Percentiles rank a stretch among this genome's conserved stretches.
These are phyloP conservation scores for Athalia circularis DNA, from an alignment of 2,888 invertebrate genomes.

Conservation along the genomic window DNA sequence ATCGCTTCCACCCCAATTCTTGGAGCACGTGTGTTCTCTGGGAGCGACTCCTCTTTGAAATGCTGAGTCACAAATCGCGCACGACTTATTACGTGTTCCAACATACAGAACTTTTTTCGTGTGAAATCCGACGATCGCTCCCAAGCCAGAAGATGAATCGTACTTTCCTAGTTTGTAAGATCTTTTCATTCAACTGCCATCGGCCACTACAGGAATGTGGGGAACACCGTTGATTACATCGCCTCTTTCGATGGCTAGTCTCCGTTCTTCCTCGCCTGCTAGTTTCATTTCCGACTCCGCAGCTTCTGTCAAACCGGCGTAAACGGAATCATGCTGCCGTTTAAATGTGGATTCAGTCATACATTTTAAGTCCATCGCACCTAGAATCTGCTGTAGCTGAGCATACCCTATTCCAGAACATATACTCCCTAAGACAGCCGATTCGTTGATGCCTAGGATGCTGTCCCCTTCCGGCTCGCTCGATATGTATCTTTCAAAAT, in stretches of 20 bases:
- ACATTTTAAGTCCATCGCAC: no score
- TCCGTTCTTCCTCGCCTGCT: constrained; percentile 32
- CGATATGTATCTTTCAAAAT: not conserved
- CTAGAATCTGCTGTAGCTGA: no score
- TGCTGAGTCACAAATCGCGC: constrained; percentile 55
- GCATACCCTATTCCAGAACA: no score
- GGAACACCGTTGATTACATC: constrained; percentile 47
- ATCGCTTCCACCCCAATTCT: constrained; percentile 57
- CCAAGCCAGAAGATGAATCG: constrained; percentile 41
- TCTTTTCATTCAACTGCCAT: constrained; percentile 55
- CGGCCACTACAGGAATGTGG: constrained; percentile 49
- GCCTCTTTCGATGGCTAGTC: constrained; percentile 49
- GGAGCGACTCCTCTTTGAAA: constrained; percentile 41
- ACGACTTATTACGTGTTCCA: constrained; percentile 61
- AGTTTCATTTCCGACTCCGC: no score
- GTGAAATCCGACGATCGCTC: no score
- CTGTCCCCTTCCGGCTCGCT: not conserved
- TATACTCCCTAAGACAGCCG: no score
- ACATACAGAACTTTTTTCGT: constrained; percentile 55
- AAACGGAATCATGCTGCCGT: no score
- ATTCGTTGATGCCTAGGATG: not conserved
- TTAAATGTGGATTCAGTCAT: no score
- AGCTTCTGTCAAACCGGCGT: no score
- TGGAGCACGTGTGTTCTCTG: constrained; percentile 55
- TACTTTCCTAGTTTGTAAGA: constrained; percentile 46